Evolutionary conservation across 2,113 vertebrate genomes (phyloP), one percentile per base, ranked within the genome.

Genomic region (Pungitius pungitius): DNA sequence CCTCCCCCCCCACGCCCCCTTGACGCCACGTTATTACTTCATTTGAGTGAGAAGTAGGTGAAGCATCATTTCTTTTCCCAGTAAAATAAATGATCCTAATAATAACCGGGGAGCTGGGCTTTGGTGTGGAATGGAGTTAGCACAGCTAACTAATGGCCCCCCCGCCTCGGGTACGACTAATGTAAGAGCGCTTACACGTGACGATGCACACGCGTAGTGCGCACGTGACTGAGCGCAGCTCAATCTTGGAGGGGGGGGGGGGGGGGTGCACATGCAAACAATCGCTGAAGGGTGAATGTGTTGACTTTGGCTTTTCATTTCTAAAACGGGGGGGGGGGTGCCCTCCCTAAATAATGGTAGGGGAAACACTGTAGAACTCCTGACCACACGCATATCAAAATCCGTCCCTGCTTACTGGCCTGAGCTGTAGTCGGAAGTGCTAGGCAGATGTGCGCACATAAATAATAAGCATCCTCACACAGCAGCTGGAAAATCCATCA

Each of bases 1-100:
- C 37, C 24, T 12, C 39, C 18, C 51, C 57, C 47, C 57, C 40
- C 55, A 81, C 39, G 24, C 2, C 45, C 69, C 74, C 71, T 85
- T 80, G 76, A 83, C 82, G 71, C 68, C 60, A 71, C 75, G 45
- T 81, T 85, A 82, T 86, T 87, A 90, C 75, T 89, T 90, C 80
- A 92, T 93, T 91, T 88, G 81, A 69, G 81, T 73, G 24, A 69
- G 87, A 91, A 79, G 76, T 88, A 87, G 87, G 82, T 85, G 89
- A 90, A 69, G 49, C 78, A 90, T 89, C 70, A 85, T 82, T 77
- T 87, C 67, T 64, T 51, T 83, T 82, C 81, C 86, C 81, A 83
- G 78, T 73, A 54, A 81, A 66, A 47, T 3, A 47, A 45, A 45
- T 8, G 7, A 18, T 2, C 2, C 61, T 8, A 18, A 18, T 8